A percentile compares a stretch with the other conserved stretches of the same genome.
Conservation (phyloP, 2,113 vertebrate species). For the Suricata suricatta region DNA sequence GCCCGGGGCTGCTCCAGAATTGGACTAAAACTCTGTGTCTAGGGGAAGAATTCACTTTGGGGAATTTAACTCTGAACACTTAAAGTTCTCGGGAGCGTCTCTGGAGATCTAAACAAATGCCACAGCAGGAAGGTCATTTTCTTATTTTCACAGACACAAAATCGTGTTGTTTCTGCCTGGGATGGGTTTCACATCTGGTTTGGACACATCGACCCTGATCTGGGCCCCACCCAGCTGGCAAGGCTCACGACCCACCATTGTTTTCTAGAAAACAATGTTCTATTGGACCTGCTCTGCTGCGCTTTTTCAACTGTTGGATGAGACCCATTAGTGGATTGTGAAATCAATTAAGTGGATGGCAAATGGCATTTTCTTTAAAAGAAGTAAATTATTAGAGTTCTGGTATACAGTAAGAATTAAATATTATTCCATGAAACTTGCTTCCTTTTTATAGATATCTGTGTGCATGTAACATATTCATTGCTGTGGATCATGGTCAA, state of each 20-base stretch:
- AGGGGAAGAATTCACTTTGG: background rate
- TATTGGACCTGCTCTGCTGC: no score
- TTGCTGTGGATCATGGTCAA: background rate
- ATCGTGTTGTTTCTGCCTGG: background rate
- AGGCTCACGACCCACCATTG: background rate
- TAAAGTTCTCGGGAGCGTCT: background rate
- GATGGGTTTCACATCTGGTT: background rate
- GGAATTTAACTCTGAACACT: background rate
- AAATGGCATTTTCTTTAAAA: background rate
- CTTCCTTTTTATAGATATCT: background rate
- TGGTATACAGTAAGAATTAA: background rate
- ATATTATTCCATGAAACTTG: background rate
- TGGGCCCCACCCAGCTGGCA: background rate
- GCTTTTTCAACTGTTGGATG: background rate
- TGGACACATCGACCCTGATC: background rate
- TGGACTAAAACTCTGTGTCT: background rate
- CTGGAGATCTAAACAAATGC: background rate
- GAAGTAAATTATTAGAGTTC: background rate
- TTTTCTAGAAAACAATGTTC: background rate
- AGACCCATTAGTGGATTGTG: background rate
- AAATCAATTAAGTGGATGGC: background rate
- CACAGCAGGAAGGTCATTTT: background rate
- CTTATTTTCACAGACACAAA: background rate
- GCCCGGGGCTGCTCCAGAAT: background rate
- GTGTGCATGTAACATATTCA: background rate